A percentile compares a stretch with the other conserved stretches of the same genome.
These are phyloP conservation scores for Phalacrocorax carbo DNA, from an alignment of 2,113 vertebrate genomes.

Conservation along the genomic window DNA sequence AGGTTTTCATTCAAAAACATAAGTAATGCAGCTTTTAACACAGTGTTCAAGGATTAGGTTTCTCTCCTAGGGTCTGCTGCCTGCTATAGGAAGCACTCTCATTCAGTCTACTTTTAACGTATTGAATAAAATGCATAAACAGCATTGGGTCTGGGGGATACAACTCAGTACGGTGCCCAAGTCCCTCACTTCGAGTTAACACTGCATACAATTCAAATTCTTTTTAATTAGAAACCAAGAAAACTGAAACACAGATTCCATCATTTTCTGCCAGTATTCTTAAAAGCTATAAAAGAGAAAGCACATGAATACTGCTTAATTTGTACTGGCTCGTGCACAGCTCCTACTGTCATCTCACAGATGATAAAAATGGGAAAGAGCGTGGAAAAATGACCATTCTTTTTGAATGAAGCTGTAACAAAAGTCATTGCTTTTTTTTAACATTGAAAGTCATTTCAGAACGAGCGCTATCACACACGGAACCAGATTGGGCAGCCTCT, in stretches of 20 bases:
- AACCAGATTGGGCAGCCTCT: neutral
- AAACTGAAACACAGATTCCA: neutral
- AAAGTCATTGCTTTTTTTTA: neutral
- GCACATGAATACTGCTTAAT: neutral
- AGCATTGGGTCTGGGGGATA: neutral
- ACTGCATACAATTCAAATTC: neutral
- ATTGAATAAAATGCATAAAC: neutral
- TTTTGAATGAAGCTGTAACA: neutral
- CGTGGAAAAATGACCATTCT: neutral
- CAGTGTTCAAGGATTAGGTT: neutral
- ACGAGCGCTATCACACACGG: neutral
- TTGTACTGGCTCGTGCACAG: neutral
- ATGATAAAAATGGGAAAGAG: neutral
- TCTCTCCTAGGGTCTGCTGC: neutral
- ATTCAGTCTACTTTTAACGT: neutral
- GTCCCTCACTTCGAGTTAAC: neutral
- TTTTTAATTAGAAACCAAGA: neutral
- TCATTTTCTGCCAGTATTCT: neutral
- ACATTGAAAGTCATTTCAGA: neutral
- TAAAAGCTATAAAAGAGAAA: constrained; percentile 13
- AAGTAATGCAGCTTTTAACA: neutral
- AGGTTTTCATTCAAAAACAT: neutral
- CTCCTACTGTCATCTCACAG: constrained; percentile 3
- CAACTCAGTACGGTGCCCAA: neutral
- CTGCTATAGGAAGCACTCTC: neutral